These are phyloP conservation scores for Microtus pennsylvanicus DNA, from an alignment of 2,113 vertebrate species.

Conservation along the genomic window DNA sequence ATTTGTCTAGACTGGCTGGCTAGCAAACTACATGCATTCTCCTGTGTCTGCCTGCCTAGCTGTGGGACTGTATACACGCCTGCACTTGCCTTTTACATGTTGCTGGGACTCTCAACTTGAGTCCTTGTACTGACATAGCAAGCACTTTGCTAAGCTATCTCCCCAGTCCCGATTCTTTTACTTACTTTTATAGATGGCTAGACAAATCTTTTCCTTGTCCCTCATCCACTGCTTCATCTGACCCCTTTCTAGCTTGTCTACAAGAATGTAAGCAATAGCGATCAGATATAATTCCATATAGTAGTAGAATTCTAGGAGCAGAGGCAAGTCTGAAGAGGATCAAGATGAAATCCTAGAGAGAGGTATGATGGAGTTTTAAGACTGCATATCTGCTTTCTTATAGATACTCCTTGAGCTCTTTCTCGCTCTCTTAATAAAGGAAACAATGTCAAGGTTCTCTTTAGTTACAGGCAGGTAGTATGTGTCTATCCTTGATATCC, in stretches of 20 bases:
- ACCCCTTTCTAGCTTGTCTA: neutral
- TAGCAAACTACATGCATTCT: neutral
- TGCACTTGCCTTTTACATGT: neutral
- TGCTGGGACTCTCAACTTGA: neutral
- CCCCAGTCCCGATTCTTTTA: neutral
- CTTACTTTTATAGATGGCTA: neutral
- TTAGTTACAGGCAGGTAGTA: neutral
- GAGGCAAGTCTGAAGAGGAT: neutral
- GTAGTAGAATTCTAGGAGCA: neutral
- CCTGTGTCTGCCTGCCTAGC: neutral
- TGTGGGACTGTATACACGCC: neutral
- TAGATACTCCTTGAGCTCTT: neutral
- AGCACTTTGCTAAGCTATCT: neutral
- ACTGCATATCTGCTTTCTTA: slow-evolving; percentile 38
- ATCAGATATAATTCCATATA: neutral
- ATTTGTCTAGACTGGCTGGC: neutral
- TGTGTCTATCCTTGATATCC: neutral
- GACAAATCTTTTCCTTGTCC: neutral
- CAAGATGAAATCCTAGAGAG: neutral
- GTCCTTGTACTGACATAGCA: neutral
- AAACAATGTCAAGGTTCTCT: neutral
- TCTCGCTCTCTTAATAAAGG: slow-evolving; percentile 25
- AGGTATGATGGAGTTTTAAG: neutral
- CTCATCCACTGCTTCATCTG: neutral
- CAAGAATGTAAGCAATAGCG: neutral